A percentile compares a stretch with the other conserved stretches of the same genome.
These are phyloP conservation scores for Musca domestica DNA, from an alignment of 1,140 invertebrate species.

Conservation along the genomic window DNA sequence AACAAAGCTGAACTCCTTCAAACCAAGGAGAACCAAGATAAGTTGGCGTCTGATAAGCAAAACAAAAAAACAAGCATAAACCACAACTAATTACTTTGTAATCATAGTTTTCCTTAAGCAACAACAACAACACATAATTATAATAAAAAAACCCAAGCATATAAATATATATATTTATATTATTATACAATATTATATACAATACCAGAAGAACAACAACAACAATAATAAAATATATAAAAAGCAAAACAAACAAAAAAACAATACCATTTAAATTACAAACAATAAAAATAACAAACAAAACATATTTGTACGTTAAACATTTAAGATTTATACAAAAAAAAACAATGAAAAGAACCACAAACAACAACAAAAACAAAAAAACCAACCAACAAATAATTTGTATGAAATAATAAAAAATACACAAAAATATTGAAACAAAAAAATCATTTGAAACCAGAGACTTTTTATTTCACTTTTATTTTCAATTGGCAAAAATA, in stretches of 20 bases:
- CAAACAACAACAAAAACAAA: not conserved
- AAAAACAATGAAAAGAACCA: not conserved
- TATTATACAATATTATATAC: conserved; percentile 13
- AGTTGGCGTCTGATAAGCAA: not conserved
- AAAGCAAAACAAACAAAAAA: not conserved
- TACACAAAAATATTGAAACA: too few species aligned
- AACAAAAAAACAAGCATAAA: not conserved
- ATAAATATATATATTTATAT: conserved; percentile 22
- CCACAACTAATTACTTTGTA: not conserved
- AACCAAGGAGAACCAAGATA: not conserved
- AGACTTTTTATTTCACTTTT: too few species aligned
- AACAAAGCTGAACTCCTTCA: not conserved
- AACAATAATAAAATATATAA: conserved; percentile 5
- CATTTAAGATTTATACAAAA: too few species aligned
- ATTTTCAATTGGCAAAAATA: too few species aligned
- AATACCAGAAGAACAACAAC: conserved; percentile 8
- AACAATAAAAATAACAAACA: not conserved
- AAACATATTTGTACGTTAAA: not conserved
- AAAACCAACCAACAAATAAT: too few species aligned
- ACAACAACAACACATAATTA: not conserved
- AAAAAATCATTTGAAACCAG: too few species aligned
- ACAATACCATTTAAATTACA: not conserved
- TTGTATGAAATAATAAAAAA: too few species aligned
- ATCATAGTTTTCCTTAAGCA: conserved; percentile 16
- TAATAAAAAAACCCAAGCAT: not conserved